Conservation (phyloP, 2,888 invertebrate species). For the Drosophila mimica region DNA sequence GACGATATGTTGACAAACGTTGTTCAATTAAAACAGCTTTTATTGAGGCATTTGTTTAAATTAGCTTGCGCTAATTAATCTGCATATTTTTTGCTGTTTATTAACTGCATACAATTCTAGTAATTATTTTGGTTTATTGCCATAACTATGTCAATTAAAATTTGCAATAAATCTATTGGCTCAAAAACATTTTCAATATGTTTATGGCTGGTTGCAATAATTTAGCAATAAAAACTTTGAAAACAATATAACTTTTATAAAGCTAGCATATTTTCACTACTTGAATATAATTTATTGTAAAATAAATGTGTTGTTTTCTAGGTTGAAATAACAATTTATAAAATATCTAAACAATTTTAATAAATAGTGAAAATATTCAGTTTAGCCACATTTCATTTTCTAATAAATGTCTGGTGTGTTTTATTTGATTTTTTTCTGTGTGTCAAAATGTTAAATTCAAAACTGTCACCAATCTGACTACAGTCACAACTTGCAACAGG, state of each 20-base stretch:
- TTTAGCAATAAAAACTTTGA: not conserved
- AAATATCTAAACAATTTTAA: not conserved
- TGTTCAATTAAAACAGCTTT: conserved; percentile 11
- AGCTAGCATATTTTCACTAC: not conserved
- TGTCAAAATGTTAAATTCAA: conserved; percentile 25
- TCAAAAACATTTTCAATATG: not conserved
- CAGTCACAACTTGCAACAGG: conserved; percentile 36
- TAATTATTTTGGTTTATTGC: not conserved
- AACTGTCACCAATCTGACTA: conserved; percentile 57
- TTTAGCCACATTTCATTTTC: not conserved
- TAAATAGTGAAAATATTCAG: not conserved
- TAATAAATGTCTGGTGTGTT: not conserved
- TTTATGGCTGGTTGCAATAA: too few relatives aligned
- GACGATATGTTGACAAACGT: conserved; percentile 7
- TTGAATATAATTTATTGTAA: not conserved
- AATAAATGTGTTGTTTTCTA: too few relatives aligned
- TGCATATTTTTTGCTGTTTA: not conserved
- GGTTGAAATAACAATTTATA: not conserved
- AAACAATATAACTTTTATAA: not conserved
- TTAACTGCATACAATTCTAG: not conserved
- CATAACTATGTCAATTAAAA: not conserved
- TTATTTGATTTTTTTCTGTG: not conserved
- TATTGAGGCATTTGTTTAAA: not conserved
- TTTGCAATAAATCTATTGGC: not conserved
- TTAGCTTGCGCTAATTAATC: not conserved